Conservation (phyloP, 2,113 vertebrate species). For the Sphyrna mokarran region DNA sequence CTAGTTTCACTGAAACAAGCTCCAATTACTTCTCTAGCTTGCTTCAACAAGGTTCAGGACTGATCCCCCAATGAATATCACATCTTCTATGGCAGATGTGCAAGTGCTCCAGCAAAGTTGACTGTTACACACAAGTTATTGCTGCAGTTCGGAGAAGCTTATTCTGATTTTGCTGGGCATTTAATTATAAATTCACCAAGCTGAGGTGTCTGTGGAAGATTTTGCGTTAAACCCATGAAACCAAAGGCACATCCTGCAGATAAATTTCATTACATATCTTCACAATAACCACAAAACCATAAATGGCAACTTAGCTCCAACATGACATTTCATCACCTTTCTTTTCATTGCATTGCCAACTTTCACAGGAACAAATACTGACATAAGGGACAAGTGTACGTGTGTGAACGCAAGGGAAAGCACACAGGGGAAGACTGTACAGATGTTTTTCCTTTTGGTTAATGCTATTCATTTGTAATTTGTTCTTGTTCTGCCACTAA, state of each 20-base stretch:
- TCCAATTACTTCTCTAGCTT: not conserved
- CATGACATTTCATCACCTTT: not conserved
- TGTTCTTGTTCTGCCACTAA: not conserved
- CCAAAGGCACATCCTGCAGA: conserved; percentile 14
- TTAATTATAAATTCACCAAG: not conserved
- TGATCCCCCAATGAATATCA: not conserved
- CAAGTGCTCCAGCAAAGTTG: not conserved
- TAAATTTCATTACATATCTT: conserved; percentile 13
- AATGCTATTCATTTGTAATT: not conserved
- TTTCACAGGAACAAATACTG: not conserved
- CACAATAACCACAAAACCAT: conserved; percentile 4
- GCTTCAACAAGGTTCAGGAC: not conserved
- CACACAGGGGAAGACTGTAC: not conserved
- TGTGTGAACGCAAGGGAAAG: not conserved
- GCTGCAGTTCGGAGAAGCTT: not conserved
- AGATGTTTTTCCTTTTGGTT: not conserved
- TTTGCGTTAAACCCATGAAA: conserved; percentile 3
- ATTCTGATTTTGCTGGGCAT: conserved; percentile 7
- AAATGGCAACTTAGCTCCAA: not conserved
- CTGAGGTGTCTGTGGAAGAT: not conserved
- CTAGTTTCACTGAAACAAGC: not conserved
- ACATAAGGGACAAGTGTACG: not conserved
- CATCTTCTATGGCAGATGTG: not conserved
- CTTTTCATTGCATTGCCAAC: not conserved
- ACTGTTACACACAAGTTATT: not conserved